A percentile compares a stretch with the other conserved stretches of the same genome.
Conservation (phyloP, 2,113 vertebrate species). For the Heterotis niloticus region DNA sequence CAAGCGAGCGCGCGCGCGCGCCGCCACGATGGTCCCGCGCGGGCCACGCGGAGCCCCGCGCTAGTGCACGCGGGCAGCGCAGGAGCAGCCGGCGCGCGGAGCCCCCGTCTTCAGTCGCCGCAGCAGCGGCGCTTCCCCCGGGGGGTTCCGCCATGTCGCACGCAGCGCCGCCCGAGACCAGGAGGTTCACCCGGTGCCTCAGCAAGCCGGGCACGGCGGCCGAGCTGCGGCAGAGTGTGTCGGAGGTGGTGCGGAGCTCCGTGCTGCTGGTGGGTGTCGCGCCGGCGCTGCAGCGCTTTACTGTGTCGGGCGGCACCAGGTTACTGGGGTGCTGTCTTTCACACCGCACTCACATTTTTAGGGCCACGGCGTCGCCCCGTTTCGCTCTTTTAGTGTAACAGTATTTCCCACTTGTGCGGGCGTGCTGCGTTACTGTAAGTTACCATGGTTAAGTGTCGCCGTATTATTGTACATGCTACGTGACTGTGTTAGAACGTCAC, state of each 20-base stretch:
- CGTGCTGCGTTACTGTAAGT: too few species aligned
- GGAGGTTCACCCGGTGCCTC: constrained; percentile 86
- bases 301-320: too few species aligned
- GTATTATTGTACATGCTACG: too few species aligned
- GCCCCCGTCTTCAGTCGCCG: constrained; percentile 27
- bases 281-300: too few species aligned
- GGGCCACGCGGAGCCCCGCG: constrained; percentile 37
- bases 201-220: constrained; percentile 93
- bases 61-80: constrained; percentile 13
- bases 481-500: too few species aligned
- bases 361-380: too few species aligned
- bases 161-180: constrained; percentile 74
- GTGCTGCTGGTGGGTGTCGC: constrained; percentile 79
- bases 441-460: too few species aligned
- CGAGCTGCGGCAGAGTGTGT: constrained; percentile 91
- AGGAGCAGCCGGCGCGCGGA: constrained; percentile 30
- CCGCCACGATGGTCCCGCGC: constrained; percentile 40
- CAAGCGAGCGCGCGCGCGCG: constrained; percentile 11
- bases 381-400: too few species aligned
- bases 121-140: constrained; percentile 28
- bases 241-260: constrained; percentile 88
- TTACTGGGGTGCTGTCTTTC: too few species aligned
- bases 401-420: too few species aligned
- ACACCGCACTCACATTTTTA: too few species aligned
- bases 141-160: constrained; percentile 50